Percentiles rank a stretch among this genome's conserved stretches.
Conservation (phyloP, 2,113 vertebrate species). For the Tylochromis polylepis region DNA sequence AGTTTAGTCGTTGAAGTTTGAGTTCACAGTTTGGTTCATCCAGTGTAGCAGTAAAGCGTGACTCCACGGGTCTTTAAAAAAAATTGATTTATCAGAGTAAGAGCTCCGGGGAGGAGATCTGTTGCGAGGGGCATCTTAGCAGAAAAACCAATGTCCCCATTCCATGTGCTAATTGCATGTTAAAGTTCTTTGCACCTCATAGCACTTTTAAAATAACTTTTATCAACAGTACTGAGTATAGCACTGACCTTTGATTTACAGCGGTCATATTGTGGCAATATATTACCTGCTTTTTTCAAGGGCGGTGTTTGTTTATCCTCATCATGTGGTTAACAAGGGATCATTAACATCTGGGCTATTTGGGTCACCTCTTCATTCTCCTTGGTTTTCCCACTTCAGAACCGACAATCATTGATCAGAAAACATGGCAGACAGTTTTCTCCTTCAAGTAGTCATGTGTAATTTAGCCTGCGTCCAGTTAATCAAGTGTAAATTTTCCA, state of each 20-base stretch:
- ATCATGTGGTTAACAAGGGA: constrained; percentile 36
- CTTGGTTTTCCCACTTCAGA: not conserved
- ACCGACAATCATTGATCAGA: constrained; percentile 38
- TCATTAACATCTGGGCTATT: constrained; percentile 50
- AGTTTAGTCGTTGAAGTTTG: not conserved
- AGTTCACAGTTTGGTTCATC: not conserved
- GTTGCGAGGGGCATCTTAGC: not conserved
- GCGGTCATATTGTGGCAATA: constrained; percentile 4
- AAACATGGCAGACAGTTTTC: not conserved
- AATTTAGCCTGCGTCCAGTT: not conserved
- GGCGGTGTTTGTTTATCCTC: not conserved
- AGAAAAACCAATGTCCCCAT: not conserved
- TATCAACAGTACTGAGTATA: not conserved
- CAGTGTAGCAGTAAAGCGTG: not conserved
- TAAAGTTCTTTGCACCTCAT: not conserved
- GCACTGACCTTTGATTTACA: constrained; percentile 41
- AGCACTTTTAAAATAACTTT: not conserved
- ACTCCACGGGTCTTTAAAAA: not conserved
- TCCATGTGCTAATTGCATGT: not conserved
- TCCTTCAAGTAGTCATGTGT: not conserved
- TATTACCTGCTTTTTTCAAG: not conserved
- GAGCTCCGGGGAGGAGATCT: not conserved
- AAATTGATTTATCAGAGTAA: not conserved
- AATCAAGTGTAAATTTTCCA: constrained; percentile 5
- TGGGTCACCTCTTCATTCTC: not conserved